Percentiles rank a stretch among this genome's conserved stretches.
Evolutionary conservation across 1,140 invertebrate species (phyloP).

Genomic region (Drosophila melanica): DNA sequence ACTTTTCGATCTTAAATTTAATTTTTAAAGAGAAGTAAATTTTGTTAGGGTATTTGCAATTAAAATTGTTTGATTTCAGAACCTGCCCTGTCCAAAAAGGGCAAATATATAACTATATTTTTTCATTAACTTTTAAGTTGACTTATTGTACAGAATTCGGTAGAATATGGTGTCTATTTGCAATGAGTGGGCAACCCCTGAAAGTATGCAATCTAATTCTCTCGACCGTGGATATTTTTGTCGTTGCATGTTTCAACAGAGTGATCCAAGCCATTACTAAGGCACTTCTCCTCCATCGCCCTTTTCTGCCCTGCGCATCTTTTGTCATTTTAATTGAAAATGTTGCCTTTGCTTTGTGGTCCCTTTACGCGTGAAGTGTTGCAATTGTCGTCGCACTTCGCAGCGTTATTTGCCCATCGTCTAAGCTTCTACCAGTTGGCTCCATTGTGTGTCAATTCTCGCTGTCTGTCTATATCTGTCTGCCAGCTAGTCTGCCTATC

Average conservation of each 20-base stretch:
- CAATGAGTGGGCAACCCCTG: too few relatives aligned
- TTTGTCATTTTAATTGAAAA: constrained; percentile 78
- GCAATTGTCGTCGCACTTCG: constrained; percentile 43
- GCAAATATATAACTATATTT: too few relatives aligned
- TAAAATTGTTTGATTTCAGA: too few relatives aligned
- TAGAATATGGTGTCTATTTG: too few relatives aligned
- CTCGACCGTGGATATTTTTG: too few relatives aligned
- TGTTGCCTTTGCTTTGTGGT: constrained; percentile 26
- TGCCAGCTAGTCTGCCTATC: neutral
- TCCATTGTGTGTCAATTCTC: constrained; percentile 27
- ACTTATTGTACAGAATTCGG: too few relatives aligned
- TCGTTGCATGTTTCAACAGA: constrained; percentile 11
- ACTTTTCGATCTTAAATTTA: constrained; percentile 1
- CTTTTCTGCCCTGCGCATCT: constrained; percentile 14
- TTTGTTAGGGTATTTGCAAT: too few relatives aligned
- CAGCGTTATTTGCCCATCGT: constrained; percentile 36
- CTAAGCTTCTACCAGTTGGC: constrained; percentile 20
- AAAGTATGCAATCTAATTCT: too few relatives aligned
- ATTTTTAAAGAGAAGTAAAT: too few relatives aligned
- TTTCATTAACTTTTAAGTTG: too few relatives aligned
- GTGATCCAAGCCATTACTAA: neutral
- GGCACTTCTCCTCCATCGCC: neutral
- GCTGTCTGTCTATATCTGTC: too few relatives aligned
- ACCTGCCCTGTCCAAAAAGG: too few relatives aligned
- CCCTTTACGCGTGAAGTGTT: constrained; percentile 19